These are phyloP conservation scores for Prunella strophiata DNA, from an alignment of 2,797 vertebrate genomes.

Conservation along the genomic window DNA sequence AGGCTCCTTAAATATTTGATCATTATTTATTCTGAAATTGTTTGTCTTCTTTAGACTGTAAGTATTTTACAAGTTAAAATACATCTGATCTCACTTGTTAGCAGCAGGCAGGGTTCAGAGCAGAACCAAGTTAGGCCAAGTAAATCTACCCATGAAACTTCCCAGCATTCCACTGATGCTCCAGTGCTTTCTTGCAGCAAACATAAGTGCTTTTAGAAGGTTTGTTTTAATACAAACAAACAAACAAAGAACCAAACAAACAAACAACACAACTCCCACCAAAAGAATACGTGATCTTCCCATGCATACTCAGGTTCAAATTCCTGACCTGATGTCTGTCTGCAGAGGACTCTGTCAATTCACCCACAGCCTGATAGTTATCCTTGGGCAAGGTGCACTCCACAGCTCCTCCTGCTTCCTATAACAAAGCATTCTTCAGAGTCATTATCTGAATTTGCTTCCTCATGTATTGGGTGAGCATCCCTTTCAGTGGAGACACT, in stretches of 20 bases:
- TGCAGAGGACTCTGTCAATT: background rate
- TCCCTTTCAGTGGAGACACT: background rate
- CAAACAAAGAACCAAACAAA: background rate
- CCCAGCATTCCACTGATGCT: background rate
- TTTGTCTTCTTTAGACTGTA: background rate
- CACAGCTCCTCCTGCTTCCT: background rate
- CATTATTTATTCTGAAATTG: background rate
- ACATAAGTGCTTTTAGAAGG: background rate
- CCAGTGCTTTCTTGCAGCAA: background rate
- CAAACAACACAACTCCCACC: background rate
- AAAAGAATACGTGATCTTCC: background rate
- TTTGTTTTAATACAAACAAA: background rate
- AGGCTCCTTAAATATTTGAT: background rate
- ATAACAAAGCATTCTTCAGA: background rate
- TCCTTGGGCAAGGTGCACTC: background rate
- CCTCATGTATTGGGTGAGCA: background rate
- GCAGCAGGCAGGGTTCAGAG: background rate
- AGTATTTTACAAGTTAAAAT: background rate
- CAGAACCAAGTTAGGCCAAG: accelerated
- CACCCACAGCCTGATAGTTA: background rate
- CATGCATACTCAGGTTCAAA: background rate
- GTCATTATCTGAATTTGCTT: background rate
- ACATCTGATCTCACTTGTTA: background rate
- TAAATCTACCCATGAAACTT: background rate
- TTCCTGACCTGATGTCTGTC: background rate